phyloP scores from a whole-genome alignment of 2,797 vertebrate species.

The Sebastes cheni region DNA sequence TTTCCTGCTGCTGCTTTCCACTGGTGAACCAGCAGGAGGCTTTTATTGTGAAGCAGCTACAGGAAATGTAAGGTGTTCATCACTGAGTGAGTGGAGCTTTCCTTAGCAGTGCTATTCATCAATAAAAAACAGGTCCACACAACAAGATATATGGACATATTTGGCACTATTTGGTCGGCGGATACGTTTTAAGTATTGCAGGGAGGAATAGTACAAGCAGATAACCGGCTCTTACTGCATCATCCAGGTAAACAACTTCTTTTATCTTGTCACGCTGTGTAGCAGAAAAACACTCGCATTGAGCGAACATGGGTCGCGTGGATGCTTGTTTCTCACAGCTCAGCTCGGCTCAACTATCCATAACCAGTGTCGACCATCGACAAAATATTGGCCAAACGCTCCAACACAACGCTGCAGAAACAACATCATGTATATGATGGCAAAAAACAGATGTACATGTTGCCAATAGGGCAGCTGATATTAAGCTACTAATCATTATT shows the following conservation, averaged over 20 bases:
- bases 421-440: neutral
- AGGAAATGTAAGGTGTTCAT: neutral
- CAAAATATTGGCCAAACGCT: neutral
- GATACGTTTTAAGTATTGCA: neutral
- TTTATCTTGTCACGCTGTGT: neutral
- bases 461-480: neutral
- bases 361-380: neutral
- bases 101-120: neutral
- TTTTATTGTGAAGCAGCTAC: neutral
- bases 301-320: fast-evolving
- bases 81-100: neutral
- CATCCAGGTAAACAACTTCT: neutral
- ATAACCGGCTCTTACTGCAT: neutral
- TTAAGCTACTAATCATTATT: neutral
- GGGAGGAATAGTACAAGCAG: neutral
- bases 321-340: neutral
- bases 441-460: neutral
- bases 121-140: neutral
- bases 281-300: neutral
- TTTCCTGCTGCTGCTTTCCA: neutral
- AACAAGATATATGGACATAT: neutral
- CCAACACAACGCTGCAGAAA: neutral
- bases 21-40: neutral
- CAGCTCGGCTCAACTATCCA: neutral
- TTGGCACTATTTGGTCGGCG: neutral